Base-by-base conservation (phyloP, 1,140 invertebrate genomes). In the Drosophila bocki region DNA sequence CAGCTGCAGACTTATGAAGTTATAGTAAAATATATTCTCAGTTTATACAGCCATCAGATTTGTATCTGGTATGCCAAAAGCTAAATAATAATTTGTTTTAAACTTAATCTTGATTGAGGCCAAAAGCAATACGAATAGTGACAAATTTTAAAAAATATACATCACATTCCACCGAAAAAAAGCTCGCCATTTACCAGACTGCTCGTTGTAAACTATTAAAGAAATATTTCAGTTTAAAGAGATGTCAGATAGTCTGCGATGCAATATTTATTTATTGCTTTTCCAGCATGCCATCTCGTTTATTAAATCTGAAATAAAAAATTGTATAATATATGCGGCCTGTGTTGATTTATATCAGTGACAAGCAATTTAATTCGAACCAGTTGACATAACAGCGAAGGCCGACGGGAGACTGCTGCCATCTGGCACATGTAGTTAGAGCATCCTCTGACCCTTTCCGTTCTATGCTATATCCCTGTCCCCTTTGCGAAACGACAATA, bases 321-420 rank as follows among this genome's bases (percentile, higher is more conserved):
- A 50, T 1, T 44, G 61, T 44, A 75, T 76, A 76, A 67, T 65
- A 39, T 58, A 76, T 76, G 51, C 72, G 44, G 33, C 45, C 44
- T 41, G n/a, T 67, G 74, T 58, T 76, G 71, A 76, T 76, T 76
- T 76, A 76, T 76, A 76, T 76, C 53, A 53, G 60, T 51, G 74
- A 76, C 71, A 65, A 57, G 72, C 62, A 76, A 76, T 76, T 76
- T 76, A 75, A 76, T 76, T 58, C 61, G 35, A 33, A 41, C 53
- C 71, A 57, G 47, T 65, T 56, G 51, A 33, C 61, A 64, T 53
- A 57, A 41, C 45, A 53, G 50, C 19, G 19, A 19, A 19, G 19
- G 19, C 19, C 19, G 13, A 32, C 9, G 39, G 56, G 57, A 22
- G 71, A 75, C 61, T 58, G 53, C 47, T 45, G 39, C 53, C 74